These are phyloP conservation scores for Nemapogon koenigi DNA, from an alignment of 2,888 invertebrate species.

Conservation along the genomic window DNA sequence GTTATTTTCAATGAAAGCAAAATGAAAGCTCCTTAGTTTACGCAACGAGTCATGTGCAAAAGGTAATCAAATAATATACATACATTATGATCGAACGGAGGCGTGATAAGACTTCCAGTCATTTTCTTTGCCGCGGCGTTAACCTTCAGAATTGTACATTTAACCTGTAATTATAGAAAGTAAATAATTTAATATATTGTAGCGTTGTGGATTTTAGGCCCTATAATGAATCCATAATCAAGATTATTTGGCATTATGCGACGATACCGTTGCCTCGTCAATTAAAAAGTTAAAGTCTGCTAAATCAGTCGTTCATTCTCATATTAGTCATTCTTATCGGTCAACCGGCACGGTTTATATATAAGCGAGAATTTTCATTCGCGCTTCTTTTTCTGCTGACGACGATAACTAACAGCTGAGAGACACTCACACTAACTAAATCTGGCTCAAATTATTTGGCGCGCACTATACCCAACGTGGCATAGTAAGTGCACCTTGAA, in stretches of 20 bases:
- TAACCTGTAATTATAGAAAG: conserved; percentile 50
- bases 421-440: too few relatives aligned
- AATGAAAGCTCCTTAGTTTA: neutral
- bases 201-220: too few relatives aligned
- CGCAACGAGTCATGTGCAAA: neutral
- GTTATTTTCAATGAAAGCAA: too few relatives aligned
- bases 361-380: too few relatives aligned
- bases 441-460: too few relatives aligned
- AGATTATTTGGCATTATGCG: too few relatives aligned
- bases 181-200: conserved; percentile 6
- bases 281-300: too few relatives aligned
- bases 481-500: neutral
- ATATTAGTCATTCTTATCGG: too few relatives aligned
- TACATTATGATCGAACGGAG: conserved; percentile 32
- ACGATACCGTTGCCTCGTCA: too few relatives aligned
- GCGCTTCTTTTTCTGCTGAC: neutral
- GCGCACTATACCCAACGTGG: neutral
- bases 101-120: conserved; percentile 41
- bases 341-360: too few relatives aligned
- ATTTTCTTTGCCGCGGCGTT: conserved; percentile 39
- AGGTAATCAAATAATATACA: conserved; percentile 19
- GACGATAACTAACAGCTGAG: neutral
- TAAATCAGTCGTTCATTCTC: too few relatives aligned
- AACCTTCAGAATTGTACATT: conserved; percentile 47
- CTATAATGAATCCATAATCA: too few relatives aligned